phyloP scores from a whole-genome alignment of 1,140 invertebrate species.

The Drosophila micromelanica region DNA sequence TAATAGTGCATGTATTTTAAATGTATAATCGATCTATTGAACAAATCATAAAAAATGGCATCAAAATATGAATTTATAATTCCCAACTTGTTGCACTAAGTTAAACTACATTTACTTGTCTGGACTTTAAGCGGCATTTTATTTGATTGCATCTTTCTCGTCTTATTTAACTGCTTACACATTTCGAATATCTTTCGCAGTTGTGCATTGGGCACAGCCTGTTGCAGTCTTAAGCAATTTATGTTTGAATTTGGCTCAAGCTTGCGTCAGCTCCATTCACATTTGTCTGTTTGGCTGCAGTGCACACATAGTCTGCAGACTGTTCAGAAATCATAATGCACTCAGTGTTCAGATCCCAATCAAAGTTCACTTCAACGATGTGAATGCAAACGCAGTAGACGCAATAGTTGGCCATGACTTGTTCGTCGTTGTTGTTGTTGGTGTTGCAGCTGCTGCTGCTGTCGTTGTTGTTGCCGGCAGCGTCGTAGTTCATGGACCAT shows the following conservation, averaged over 20 bases:
- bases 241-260: constrained; percentile 23
- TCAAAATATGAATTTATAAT: background rate
- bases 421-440: constrained; percentile 4
- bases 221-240: constrained; percentile 14
- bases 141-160: constrained; percentile 4
- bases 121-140: background rate
- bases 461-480: constrained; percentile 4
- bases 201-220: background rate
- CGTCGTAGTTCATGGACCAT: constrained; percentile 73
- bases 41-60: no score
- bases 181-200: constrained; percentile 10
- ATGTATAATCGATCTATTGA: background rate
- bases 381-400: constrained; percentile 41
- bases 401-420: constrained; percentile 23
- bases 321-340: constrained; percentile 75
- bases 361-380: constrained; percentile 56
- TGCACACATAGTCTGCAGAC: constrained; percentile 42
- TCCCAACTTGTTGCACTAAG: background rate
- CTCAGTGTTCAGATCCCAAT: constrained; percentile 56
- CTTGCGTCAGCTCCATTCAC: constrained; percentile 27
- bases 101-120: background rate
- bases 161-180: constrained; percentile 8
- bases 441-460: constrained; percentile 12
- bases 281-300: constrained; percentile 37
- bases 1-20: no score